Base-by-base conservation (phyloP, 1,140 invertebrate species). In the Solenopsis invicta region DNA sequence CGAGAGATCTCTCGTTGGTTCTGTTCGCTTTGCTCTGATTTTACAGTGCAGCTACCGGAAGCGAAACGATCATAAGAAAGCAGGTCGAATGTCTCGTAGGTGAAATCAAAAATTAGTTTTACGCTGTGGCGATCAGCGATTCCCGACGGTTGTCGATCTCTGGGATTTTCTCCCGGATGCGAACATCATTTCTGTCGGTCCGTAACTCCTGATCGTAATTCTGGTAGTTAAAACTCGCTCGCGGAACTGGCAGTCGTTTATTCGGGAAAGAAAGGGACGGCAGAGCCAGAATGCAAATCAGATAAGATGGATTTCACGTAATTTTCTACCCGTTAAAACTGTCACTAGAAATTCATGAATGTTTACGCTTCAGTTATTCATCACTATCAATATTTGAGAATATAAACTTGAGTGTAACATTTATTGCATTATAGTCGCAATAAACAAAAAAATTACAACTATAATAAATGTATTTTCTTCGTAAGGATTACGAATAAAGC, bases 81-180 rank as follows among this genome's bases (percentile, higher is more conserved):
- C 80, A 75, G 69, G 69, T 84, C 41, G 80, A 75, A 74, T 61
- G 45, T 41, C 41, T 74, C n/a, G 54, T 74, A 24, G 54, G 24
- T 13, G 69, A 84, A 75, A 75, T 84, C 80, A 29, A 84, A 61
- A 84, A 84, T 84, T 37, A 84, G 77, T 84, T 84, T 84, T 75
- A 84, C 80, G 54, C 54, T 18, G 29, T 8, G 18, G 54, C 41
- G 80, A 74, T 82, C 80, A 72, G 52, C 24, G 66, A 72, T 74
- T 82, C 24, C 41, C 12, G 52, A 24, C 34, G 37, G 16, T 41
- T 74, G 80, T 74, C 67, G 66, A 75, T 84, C 54, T 72, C 9
- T 4, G 9, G 29, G 24, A 50, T 84, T 84, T 84, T 62, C 54
- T 21, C 41, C 34, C 41, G 54, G 24, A 24, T 41, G 64, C 2